These are phyloP conservation scores for Daktulosphaira vitifoliae DNA, from an alignment of 1,140 invertebrate species.

Conservation along the genomic window DNA sequence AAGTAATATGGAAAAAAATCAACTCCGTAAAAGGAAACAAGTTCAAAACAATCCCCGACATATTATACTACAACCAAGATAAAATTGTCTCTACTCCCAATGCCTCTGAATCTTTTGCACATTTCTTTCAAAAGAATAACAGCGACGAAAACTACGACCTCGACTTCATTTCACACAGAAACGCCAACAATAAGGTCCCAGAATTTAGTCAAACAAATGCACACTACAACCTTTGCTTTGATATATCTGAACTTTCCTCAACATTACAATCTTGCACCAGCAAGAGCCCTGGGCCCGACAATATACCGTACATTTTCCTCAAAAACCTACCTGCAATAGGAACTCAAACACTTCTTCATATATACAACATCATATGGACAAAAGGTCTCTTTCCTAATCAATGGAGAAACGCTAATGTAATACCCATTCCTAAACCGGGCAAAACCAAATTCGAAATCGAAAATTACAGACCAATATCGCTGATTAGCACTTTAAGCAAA, in stretches of 20 bases:
- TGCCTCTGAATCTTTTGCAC: background rate
- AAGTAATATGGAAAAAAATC: background rate
- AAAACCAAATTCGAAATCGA: background rate
- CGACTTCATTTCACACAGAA: background rate
- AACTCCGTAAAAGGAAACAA: background rate
- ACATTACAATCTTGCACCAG: background rate
- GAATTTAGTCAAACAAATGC: background rate
- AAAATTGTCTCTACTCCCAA: background rate
- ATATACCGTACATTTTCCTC: too few species aligned
- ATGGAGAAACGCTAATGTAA: background rate
- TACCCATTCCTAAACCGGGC: background rate
- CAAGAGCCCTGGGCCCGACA: background rate
- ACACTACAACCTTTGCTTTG: background rate
- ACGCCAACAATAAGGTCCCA: background rate
- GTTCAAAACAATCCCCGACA: background rate
- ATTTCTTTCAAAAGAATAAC: background rate
- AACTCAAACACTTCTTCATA: too few species aligned
- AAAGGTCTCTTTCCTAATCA: background rate
- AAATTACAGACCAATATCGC: background rate
- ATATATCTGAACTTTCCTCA: background rate
- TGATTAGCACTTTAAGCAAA: slow-evolving; percentile 4
- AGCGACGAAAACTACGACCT: background rate
- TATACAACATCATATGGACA: background rate
- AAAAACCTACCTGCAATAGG: too few species aligned
- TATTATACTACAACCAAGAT: background rate